Evolutionary conservation across 2,797 vertebrate species (phyloP).

Genomic region (Cossypha heuglini): DNA sequence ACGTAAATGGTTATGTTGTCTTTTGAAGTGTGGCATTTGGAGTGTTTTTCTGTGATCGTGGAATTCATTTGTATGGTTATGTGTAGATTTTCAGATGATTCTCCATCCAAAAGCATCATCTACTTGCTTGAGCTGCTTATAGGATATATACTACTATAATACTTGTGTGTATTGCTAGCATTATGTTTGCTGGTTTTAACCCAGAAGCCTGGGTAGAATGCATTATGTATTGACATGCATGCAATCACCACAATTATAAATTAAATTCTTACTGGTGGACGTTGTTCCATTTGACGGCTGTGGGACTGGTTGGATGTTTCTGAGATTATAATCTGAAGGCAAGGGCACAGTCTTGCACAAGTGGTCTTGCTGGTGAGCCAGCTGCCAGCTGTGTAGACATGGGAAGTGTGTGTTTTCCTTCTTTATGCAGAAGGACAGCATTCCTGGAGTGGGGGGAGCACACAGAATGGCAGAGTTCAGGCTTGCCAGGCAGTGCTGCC

Average conservation of each 20-base stretch:
- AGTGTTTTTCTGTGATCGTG: neutral
- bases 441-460: neutral
- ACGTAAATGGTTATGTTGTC: neutral
- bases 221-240: neutral
- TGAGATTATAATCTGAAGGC: neutral
- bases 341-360: neutral
- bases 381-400: neutral
- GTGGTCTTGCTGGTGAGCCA: neutral
- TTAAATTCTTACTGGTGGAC: neutral
- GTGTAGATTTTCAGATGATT: neutral
- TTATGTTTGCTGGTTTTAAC: neutral
- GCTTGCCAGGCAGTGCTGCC: neutral
- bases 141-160: fast-evolving
- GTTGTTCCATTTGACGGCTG: neutral
- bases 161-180: neutral
- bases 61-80: neutral
- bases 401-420: neutral
- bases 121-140: neutral
- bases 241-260: neutral
- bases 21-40: neutral
- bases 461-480: neutral
- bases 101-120: neutral
- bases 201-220: neutral
- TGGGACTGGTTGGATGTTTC: neutral
- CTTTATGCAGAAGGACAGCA: neutral